Evolutionary conservation across 2,797 vertebrate genomes (phyloP).

Genomic region (Chiloscyllium punctatum): DNA sequence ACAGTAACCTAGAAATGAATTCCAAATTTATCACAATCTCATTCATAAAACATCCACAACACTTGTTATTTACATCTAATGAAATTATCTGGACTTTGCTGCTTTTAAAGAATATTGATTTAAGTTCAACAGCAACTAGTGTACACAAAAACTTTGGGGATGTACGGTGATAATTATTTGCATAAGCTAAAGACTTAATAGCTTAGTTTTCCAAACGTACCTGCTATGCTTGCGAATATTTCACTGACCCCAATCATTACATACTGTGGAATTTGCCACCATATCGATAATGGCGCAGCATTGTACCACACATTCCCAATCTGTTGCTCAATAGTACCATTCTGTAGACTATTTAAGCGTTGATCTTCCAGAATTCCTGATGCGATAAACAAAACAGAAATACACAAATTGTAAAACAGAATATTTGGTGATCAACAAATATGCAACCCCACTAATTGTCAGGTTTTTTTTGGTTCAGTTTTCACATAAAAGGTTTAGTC

Average conservation of each 20-base stretch:
- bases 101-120: not conserved
- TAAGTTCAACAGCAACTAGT: not conserved
- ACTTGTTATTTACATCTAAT: not conserved
- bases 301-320: conserved; percentile 76
- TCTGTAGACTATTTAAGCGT: conserved; percentile 71
- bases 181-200: not conserved
- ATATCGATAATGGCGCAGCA: conserved; percentile 83
- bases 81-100: not conserved
- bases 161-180: not conserved
- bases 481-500: not conserved
- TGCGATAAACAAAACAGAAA: not conserved
- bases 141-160: not conserved
- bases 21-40: not conserved
- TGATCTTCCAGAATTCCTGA: conserved; percentile 92
- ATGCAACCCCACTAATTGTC: not conserved
- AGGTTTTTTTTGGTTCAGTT: not conserved
- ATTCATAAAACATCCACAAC: not conserved
- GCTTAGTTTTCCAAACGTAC: conserved; percentile 54
- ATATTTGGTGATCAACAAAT: not conserved
- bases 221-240: conserved; percentile 95
- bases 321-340: conserved; percentile 73
- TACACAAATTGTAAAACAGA: not conserved
- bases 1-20: not conserved
- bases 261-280: conserved; percentile 98
- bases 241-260: conserved; percentile 94